Percentiles rank a stretch among this genome's conserved stretches.
Conservation (phyloP, 2,113 vertebrate genomes). For the Donacobius atricapilla region DNA sequence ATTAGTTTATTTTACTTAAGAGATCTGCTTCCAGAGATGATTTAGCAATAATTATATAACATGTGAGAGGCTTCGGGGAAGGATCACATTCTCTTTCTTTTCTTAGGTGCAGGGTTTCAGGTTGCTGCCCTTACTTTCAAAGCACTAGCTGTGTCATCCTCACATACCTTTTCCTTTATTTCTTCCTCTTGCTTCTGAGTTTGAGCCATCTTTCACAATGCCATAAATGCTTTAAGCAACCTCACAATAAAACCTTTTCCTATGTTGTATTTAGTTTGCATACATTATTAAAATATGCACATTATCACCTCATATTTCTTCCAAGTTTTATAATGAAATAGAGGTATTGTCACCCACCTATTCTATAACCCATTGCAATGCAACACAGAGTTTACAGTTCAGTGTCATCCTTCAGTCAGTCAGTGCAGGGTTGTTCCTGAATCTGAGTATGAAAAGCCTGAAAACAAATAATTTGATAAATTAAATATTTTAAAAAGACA, state of each 20-base stretch:
- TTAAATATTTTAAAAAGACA: neutral
- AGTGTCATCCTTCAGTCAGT: neutral
- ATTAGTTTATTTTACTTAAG: neutral
- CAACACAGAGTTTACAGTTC: neutral
- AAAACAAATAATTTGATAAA: neutral
- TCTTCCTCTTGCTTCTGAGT: neutral
- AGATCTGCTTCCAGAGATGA: neutral
- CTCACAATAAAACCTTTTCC: neutral
- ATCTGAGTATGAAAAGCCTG: neutral
- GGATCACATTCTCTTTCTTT: neutral
- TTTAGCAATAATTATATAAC: neutral
- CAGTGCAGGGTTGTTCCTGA: neutral
- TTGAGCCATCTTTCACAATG: neutral
- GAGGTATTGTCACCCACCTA: fast-evolving
- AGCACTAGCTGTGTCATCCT: neutral
- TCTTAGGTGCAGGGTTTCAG: neutral
- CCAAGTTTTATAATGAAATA: neutral
- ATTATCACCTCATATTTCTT: neutral
- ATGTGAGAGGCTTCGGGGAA: neutral
- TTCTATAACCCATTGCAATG: neutral
- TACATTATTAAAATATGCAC: neutral
- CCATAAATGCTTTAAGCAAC: neutral
- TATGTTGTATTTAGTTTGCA: neutral
- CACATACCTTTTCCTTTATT: neutral
- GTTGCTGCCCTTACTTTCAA: neutral